A percentile compares a stretch with the other conserved stretches of the same genome.
Conservation (phyloP, 2,113 vertebrate genomes). For the Spermophilus dauricus region DNA sequence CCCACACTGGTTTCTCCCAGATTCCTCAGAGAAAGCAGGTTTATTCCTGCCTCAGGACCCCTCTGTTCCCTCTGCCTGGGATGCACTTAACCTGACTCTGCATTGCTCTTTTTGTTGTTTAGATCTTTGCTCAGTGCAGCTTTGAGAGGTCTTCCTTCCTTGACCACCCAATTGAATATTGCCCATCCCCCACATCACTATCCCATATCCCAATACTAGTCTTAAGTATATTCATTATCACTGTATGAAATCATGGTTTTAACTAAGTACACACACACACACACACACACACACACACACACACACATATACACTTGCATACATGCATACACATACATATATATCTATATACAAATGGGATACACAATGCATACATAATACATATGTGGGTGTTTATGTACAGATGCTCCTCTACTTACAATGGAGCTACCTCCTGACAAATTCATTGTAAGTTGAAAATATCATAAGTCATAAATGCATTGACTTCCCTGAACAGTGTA, state of each 20-base stretch:
- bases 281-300: no score
- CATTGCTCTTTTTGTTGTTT: not conserved
- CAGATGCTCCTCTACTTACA: not conserved
- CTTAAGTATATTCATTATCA: not conserved
- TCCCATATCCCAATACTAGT: not conserved
- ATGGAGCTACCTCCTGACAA: not conserved
- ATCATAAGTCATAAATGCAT: not conserved
- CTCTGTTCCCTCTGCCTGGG: not conserved
- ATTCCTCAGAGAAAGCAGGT: not conserved
- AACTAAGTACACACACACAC: not conserved
- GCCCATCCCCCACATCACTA: not conserved
- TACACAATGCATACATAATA: no score
- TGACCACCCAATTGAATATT: not conserved
- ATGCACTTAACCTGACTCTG: not conserved
- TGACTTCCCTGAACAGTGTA: not conserved
- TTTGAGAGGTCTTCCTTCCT: not conserved
- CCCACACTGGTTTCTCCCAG: not conserved
- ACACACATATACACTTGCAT: not conserved
- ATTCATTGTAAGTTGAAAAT: not conserved
- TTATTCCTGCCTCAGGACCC: not conserved
- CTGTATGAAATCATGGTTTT: not conserved
- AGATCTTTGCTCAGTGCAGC: not conserved
- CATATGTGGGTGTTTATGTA: not conserved
- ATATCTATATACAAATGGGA: fast-evolving
- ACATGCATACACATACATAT: no score